Base-by-base conservation (phyloP, 2,797 vertebrate genomes). In the Xerus rutilus region DNA sequence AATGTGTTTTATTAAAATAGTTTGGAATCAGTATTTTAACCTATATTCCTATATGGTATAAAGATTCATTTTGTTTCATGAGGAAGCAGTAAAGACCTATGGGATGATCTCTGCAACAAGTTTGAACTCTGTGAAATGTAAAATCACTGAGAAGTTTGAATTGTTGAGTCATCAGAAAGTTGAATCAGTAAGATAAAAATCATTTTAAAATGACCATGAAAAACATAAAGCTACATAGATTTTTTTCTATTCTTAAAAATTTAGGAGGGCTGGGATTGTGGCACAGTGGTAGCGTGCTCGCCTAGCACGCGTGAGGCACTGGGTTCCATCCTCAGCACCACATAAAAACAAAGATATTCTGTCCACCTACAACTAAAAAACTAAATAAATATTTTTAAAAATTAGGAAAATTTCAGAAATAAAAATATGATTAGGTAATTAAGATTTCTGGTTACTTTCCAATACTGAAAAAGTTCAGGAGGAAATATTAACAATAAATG, bases 401-500 rank as follows among this genome's bases (percentile, higher is more conserved):
- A 47, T 23, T 45, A 92, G 15, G 39, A 79, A 85, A 70, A 81
- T 32, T 49, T 54, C 14, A 78, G 13, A 92, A 72, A 77, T 39
- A 95, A 95, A 59, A 95, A 84, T 83, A 15, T 5, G 1, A 25
- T 57, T 67, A 69, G 32, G 3, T 85, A 89, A 92, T 85, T 84
- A 94, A 89, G 35, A 83, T 54, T 90, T 23, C 9, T 57, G 2
- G 21, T 74, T 30, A 74, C n/a, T 59, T 94, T 92, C 6, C 1
- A 77, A 69, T 5, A 57, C 8, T 88, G 45, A 74, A 1, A 85
- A 74, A 72, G 14, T 79, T 65, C 65, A 47, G 20, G 32, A 49
- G 79, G 52, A 73, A 79, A 74, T 86, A 28, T 86, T 70, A 89
- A 91, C 23, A 91, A 76, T 18, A 86, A 21, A 84, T 92, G 32